Conservation (phyloP, 2,888 invertebrate genomes). For the Incurvaria masculella region DNA sequence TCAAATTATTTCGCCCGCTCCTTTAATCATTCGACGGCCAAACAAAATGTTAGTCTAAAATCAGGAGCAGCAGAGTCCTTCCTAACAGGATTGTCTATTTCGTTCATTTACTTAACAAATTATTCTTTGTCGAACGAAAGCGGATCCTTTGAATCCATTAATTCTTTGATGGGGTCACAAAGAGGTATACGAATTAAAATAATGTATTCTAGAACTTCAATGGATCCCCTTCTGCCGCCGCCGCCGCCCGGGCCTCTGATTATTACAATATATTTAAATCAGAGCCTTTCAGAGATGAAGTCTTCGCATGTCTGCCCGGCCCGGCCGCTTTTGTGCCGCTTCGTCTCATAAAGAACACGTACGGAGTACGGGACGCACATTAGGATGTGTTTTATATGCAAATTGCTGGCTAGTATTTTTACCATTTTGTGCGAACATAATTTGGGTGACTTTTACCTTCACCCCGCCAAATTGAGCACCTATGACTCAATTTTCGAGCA, state of each 20-base stretch:
- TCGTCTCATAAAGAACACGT: conserved; percentile 52
- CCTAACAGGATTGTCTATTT: conserved; percentile 51
- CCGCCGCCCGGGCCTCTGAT: conserved; percentile 35
- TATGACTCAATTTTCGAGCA: too few relatives aligned
- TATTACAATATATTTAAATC: conserved; percentile 57
- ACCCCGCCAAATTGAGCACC: too few relatives aligned
- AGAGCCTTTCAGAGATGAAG: conserved; percentile 53
- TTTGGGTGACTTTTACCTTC: background rate
- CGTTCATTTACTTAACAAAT: conserved; percentile 57
- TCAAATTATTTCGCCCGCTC: conserved; percentile 12
- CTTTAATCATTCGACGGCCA: conserved; percentile 49
- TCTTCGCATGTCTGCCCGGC: conserved; percentile 14
- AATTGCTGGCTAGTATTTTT: conserved; percentile 54
- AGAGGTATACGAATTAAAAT: conserved; percentile 56
- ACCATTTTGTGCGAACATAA: conserved; percentile 10
- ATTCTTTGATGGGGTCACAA: conserved; percentile 53
- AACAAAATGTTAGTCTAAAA: conserved; percentile 31
- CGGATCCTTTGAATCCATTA: conserved; percentile 56
- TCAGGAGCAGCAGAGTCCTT: background rate
- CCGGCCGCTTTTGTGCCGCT: conserved; percentile 36
- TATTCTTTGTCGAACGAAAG: conserved; percentile 56
- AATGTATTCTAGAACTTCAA: conserved; percentile 56
- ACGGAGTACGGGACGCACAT: conserved; percentile 41
- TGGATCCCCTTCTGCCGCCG: conserved; percentile 37
- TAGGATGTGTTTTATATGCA: conserved; percentile 56